Base-by-base conservation (phyloP, 1,140 invertebrate species). In the Delia radicum region DNA sequence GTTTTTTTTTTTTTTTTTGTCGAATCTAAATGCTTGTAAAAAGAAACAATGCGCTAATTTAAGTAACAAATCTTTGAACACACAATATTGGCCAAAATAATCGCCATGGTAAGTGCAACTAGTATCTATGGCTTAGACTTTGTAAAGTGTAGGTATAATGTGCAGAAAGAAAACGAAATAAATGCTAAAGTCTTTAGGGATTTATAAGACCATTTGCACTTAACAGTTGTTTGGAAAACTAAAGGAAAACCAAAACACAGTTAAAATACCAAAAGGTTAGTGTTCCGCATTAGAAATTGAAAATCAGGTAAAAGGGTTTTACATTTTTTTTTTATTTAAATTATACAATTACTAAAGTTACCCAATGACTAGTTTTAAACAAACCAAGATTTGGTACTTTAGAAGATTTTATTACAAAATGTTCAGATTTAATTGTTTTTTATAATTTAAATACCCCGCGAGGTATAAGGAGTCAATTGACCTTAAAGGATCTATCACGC, bases 191-290 rank as follows among this genome's bases (percentile, higher is more conserved):
- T 37, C 46, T 46, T 73, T 48, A 55, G 37, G 37, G 46, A 48
- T 61, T 63, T 63, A 37, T 10, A 74, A 63, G 10, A 63, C n/a
- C 7, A 61, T 69, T 55, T 4, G n/a, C 48, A 75, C 27, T 55
- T 13, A 42, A 61, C 27, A 31, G 4, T 29, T 62, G 18, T 33
- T 33, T 18, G 28, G 10, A 46, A 75, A 27, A 69, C 37, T 18
- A 61, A 71, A 71, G 33, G 42, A 5, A 21, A 55, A 31, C 6
- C 18, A 46, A 48, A 28, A 27, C 18, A 46, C 29, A 18, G 13
- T 28, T 26, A 24, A 65, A 31, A 72, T 72, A 67, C n/a, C 65
- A 72, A 71, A 71, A 71, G 74, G 67, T 75, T 75, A 72, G 42
- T 72, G 33, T 69, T 69, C 18, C 29, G 65, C 65, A n/a, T 24